Evolutionary conservation across 64 coral and sea anemone species (phyloP).

Genomic region (Cladopsammia gracilis): DNA sequence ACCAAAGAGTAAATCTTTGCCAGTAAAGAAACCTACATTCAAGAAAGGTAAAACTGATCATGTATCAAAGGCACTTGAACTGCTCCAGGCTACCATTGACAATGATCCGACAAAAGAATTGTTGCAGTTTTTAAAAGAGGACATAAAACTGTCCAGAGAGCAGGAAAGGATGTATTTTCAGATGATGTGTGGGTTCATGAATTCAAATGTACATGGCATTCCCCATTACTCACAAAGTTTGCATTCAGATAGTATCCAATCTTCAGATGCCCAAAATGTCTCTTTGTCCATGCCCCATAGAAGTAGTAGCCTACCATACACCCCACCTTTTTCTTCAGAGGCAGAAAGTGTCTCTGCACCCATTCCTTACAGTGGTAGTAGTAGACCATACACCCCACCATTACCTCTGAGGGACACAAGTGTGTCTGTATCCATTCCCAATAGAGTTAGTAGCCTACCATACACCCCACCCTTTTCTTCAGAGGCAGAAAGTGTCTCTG

Average conservation of each 20-base stretch:
- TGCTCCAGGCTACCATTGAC: slow-evolving; percentile 13
- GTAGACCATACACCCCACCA: too few relatives aligned
- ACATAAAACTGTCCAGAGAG: slow-evolving; percentile 35
- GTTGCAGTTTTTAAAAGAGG: slow-evolving; percentile 48
- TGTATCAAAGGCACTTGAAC: slow-evolving; percentile 40
- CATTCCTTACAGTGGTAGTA: too few relatives aligned
- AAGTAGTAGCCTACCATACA: too few relatives aligned
- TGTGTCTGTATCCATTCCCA: too few relatives aligned
- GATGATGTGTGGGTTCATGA: slow-evolving; percentile 10
- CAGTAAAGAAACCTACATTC: slow-evolving; percentile 48
- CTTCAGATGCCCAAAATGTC: too few relatives aligned
- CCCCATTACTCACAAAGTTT: slow-evolving; percentile 11
- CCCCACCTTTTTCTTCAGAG: too few relatives aligned
- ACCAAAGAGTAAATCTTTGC: slow-evolving; percentile 32
- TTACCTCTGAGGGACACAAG: too few relatives aligned
- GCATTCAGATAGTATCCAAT: not conserved
- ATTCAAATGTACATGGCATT: not conserved
- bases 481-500: slow-evolving; percentile 24
- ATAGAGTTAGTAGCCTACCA: too few relatives aligned
- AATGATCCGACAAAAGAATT: slow-evolving; percentile 54
- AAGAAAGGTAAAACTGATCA: slow-evolving; percentile 52
- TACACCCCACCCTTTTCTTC: slow-evolving; percentile 8
- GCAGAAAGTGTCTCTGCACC: too few relatives aligned
- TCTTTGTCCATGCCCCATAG: too few relatives aligned
- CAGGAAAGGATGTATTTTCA: slow-evolving; percentile 22